A percentile compares a stretch with the other conserved stretches of the same genome.
Conservation (phyloP, 2,113 vertebrate genomes). For the Rhizomys pruinosus region DNA sequence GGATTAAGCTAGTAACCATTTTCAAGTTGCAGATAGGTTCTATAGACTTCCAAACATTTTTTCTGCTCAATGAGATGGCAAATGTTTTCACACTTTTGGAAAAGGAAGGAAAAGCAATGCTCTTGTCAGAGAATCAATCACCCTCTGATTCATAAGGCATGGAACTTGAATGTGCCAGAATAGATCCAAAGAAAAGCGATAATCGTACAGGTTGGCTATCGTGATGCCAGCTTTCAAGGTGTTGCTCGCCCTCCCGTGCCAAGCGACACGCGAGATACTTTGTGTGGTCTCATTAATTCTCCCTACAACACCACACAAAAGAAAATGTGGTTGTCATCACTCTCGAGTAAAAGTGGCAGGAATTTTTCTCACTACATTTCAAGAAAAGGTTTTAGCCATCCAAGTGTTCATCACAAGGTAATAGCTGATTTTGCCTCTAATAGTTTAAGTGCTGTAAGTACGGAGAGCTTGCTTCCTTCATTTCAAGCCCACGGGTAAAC, state of each 20-base stretch:
- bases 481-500: neutral
- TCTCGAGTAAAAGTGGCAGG: neutral
- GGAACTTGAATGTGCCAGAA: neutral
- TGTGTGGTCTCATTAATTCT: neutral
- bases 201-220: neutral
- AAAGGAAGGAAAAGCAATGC: neutral
- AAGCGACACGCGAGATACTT: neutral
- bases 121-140: conserved; percentile 11
- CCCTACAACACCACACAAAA: neutral
- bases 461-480: conserved; percentile 45
- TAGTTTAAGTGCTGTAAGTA: conserved; percentile 50
- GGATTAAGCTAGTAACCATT: conserved; percentile 30
- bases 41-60: conserved; percentile 44
- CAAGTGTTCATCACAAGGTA: neutral
- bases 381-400: conserved; percentile 26
- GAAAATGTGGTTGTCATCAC: neutral
- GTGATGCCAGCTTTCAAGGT: neutral
- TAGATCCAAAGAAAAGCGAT: neutral
- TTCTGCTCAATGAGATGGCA: conserved; percentile 38
- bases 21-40: conserved; percentile 37
- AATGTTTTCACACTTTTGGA: conserved; percentile 33
- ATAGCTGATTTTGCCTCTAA: conserved; percentile 46
- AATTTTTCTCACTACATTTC: neutral
- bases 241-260: neutral
- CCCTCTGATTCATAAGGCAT: neutral